These are phyloP conservation scores for Lineus longissimus DNA, from an alignment of 1,140 invertebrate species.

Conservation along the genomic window DNA sequence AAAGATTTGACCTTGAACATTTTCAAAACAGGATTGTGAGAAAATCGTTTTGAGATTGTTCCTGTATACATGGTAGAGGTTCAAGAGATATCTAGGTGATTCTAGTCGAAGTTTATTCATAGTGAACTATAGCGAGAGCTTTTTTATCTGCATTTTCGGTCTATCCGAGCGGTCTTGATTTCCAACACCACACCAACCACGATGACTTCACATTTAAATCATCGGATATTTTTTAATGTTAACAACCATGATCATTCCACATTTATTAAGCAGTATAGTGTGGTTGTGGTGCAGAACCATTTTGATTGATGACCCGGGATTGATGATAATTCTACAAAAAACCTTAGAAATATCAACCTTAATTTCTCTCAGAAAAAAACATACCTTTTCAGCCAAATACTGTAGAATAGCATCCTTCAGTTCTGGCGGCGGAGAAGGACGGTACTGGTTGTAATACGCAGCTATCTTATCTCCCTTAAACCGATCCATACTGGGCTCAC, in stretches of 20 bases:
- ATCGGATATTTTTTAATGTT: not conserved
- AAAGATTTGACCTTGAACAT: no score
- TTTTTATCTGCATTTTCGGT: no score
- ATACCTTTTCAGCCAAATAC: not conserved
- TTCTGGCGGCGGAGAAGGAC: not conserved
- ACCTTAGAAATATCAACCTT: not conserved
- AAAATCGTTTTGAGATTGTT: no score
- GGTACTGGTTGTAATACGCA: not conserved
- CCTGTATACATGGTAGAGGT: no score
- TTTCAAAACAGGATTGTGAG: no score
- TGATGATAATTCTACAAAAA: no score
- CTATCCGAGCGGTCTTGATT: no score
- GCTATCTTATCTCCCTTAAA: not conserved
- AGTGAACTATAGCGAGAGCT: no score
- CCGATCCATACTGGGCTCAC: not conserved
- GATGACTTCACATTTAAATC: no score
- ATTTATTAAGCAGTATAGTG: not conserved
- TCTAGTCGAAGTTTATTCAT: no score
- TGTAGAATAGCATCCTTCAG: not conserved
- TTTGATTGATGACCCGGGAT: not conserved
- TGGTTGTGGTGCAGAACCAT: not conserved
- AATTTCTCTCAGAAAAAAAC: not conserved
- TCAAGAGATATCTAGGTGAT: no score
- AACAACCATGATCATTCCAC: not conserved
- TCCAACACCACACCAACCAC: no score